phyloP scores from a whole-genome alignment of 1,140 invertebrate genomes.

The Eubasilissa regina region DNA sequence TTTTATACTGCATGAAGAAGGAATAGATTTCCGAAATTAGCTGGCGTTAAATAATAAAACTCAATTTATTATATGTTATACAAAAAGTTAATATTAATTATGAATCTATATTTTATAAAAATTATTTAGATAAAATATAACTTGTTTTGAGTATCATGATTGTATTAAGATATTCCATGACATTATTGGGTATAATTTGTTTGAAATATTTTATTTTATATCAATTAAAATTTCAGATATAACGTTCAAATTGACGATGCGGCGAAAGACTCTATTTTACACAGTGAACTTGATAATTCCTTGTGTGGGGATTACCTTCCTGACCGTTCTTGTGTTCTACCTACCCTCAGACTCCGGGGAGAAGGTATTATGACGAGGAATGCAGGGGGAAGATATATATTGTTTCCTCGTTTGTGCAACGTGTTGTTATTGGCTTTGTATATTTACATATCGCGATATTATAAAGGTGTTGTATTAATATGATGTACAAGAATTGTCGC shows the following conservation, averaged over 20 bases:
- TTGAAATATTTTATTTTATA: constrained; percentile 8
- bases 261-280: constrained; percentile 93
- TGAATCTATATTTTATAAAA: too few relatives aligned
- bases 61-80: too few relatives aligned
- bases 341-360: constrained; percentile 96
- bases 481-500: neutral
- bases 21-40: too few relatives aligned
- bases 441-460: neutral
- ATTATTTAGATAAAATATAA: too few relatives aligned
- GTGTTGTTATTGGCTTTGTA: constrained; percentile 9
- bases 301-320: constrained; percentile 92
- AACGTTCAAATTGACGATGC: constrained; percentile 96
- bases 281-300: constrained; percentile 94
- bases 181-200: neutral
- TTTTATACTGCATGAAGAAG: too few relatives aligned
- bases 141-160: too few relatives aligned
- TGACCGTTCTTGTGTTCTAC: constrained; percentile 96
- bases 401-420: constrained; percentile 6
- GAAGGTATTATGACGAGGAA: constrained; percentile 77
- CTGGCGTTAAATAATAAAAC: too few relatives aligned
- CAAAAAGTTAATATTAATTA: too few relatives aligned
- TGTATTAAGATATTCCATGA: too few relatives aligned
- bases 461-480: neutral
- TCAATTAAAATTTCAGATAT: constrained; percentile 80
- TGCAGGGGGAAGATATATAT: neutral